Base-by-base conservation (phyloP, 2,888 invertebrate species). In the Polyommatus icarus region DNA sequence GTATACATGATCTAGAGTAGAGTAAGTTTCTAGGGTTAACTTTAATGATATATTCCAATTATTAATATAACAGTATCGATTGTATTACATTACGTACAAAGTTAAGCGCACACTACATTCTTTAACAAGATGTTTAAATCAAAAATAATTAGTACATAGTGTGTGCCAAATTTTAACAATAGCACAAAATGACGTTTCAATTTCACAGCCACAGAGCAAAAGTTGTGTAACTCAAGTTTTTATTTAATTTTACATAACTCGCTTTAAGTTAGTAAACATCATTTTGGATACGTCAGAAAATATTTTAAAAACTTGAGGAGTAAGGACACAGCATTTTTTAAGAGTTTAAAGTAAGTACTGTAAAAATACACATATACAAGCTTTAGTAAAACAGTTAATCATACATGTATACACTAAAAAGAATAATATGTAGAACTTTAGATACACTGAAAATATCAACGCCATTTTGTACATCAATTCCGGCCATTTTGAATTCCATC, bases 161-260 rank as follows among this genome's bases (percentile, higher is more conserved):
- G 75, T 73, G 73, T 75, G 75, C 75, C 20, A 24, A 54, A 75
- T 54, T 71, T 32, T 32, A 71, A 73, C 12, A 76, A 77, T 71
- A 76, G 72, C 76, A 79, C 79, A 80, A 80, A 82, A 81, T 78
- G 78, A 80, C 79, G 78, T 75, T 75, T 20, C 12, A 5, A 73
- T 40, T 40, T 72, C 20, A 72, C 79, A 80, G 79, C 78, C 76
- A 71, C 71, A 59, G 50, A 73, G 29, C 15, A 78, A 77, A 73
- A 61, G 24, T 59, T 76, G 18, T 40, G 71, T 77, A 76, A 71
- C 18, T 20, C 29, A 67, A 12, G 29, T 29, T 29, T 67, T 67
- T 18, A 67, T 67, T 3, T 10, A 67, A 5, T 10, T 32, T 67
- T 24, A 24, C 10, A 29, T 32, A 67, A 15, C 15, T 18, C 15